Evolutionary conservation across 2,113 vertebrate genomes (phyloP).

Genomic region (Hepsetus odoe): DNA sequence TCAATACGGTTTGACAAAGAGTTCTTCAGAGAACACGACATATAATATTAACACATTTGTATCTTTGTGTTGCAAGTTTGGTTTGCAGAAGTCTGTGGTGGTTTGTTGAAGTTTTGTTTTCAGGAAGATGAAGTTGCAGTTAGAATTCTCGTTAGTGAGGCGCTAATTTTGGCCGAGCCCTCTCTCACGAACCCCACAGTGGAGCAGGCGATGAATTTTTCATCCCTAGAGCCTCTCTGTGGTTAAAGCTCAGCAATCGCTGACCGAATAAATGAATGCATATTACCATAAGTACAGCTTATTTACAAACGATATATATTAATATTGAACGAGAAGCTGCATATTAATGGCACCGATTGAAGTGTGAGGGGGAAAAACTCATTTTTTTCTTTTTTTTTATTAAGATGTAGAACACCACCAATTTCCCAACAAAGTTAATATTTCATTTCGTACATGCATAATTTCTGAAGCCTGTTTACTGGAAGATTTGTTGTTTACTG

Average conservation of each 20-base stretch:
- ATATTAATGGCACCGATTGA: background rate
- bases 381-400: too few relatives aligned
- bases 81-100: background rate
- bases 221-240: slow-evolving; percentile 39
- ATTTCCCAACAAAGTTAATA: background rate
- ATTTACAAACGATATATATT: slow-evolving; percentile 67
- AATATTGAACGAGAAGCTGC: slow-evolving; percentile 42
- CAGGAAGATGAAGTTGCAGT: slow-evolving; percentile 5
- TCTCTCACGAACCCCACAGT: background rate
- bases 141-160: background rate
- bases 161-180: background rate
- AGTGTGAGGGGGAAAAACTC: background rate
- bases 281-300: slow-evolving; percentile 69
- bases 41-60: background rate
- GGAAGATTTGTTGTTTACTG: background rate
- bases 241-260: slow-evolving; percentile 4
- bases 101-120: slow-evolving; percentile 5
- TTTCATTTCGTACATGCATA: background rate
- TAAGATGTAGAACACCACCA: background rate
- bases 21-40: background rate
- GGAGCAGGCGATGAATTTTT: slow-evolving; percentile 54
- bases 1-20: background rate
- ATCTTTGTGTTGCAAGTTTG: background rate
- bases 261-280: slow-evolving; percentile 57
- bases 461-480: background rate